Base-by-base conservation (phyloP, 2,113 vertebrate genomes). In the Brachionichthys hirsutus region DNA sequence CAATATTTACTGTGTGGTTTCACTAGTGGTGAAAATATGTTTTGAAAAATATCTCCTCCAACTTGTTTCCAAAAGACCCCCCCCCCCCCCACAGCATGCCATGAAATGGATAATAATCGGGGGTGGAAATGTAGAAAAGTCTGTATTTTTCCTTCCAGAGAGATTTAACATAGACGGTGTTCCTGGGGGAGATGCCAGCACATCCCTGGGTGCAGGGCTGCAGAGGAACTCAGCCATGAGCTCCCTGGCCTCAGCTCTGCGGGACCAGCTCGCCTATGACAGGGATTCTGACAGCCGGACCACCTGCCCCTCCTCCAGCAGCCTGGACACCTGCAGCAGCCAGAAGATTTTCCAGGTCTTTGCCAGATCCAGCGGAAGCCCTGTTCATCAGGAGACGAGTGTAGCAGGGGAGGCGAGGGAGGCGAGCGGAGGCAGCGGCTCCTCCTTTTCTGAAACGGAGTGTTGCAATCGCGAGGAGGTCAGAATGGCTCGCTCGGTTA, bases 401-500 rank as follows among this genome's bases (percentile, higher is more conserved):
- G 89, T 54, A 70, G 84, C 30, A 60, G 88, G 89, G 86, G 86
- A 70, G 14, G 52, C 9, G 50, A 50, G 46, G 9, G 72, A 60
- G 64, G 61, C 57, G 3, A 77, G 65, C 0, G 55, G 69, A 20
- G 90, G 91, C n/a, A 93, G 92, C 55, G 92, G 87, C 11, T 92
- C 94, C 63, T 94, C 94, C 64, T 92, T 92, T 57, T 93, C 94
- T 0, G 94, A 95, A 36, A 88, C 88, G 14, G 94, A 95, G n/a
- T 92, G 22, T 3, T 70, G 67, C 40, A 84, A 87, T 2, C 90
- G 92, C 36, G 92, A 94, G 19, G 93, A 95, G 19, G 88, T 88
- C 51, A 94, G 93, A 82, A 88, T 96, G 17, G 92, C 92, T 36
- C 94, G 94, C 54, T 97, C 95, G 2, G 89, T 95, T 78, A 97